Evolutionary conservation across 1,140 invertebrate genomes (phyloP).

Genomic region (Drosophila lacteicornis): DNA sequence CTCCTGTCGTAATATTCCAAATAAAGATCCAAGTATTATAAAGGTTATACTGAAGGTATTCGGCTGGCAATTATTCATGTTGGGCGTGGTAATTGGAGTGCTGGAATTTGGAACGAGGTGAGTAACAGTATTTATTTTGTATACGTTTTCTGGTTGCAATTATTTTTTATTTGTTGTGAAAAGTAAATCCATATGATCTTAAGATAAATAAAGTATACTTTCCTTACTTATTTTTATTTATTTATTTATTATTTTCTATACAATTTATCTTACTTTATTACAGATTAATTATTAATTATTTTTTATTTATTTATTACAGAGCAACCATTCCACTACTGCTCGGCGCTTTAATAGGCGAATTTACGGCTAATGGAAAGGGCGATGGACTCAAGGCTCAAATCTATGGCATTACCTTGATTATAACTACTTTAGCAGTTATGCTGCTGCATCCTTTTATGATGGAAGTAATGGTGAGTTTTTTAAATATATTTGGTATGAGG

Average conservation of each 20-base stretch:
- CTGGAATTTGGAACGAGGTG: conserved; percentile 56
- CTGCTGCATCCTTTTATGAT: conserved; percentile 88
- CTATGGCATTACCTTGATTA: conserved; percentile 87
- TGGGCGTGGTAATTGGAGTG: conserved; percentile 36
- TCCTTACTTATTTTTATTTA: no score
- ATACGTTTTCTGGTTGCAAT: neutral
- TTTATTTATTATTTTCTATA: no score
- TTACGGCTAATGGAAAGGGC: conserved; percentile 45
- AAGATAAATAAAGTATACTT: neutral
- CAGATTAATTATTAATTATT: neutral
- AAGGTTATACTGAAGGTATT: conserved; percentile 54
- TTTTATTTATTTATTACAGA: conserved; percentile 13
- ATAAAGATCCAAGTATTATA: conserved; percentile 54
- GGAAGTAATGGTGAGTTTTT: conserved; percentile 84
- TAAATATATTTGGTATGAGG: no score
- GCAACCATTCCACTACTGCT: conserved; percentile 61
- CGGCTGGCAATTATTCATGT: conserved; percentile 52
- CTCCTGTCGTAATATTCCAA: conserved; percentile 17
- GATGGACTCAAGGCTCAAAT: conserved; percentile 85
- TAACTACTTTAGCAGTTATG: conserved; percentile 86
- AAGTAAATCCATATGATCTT: neutral
- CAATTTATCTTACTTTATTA: no score
- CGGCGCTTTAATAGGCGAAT: conserved; percentile 65
- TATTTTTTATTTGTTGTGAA: neutral
- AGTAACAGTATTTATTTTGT: neutral